phyloP scores from a whole-genome alignment of 2,113 vertebrate species.

The Calypte anna region DNA sequence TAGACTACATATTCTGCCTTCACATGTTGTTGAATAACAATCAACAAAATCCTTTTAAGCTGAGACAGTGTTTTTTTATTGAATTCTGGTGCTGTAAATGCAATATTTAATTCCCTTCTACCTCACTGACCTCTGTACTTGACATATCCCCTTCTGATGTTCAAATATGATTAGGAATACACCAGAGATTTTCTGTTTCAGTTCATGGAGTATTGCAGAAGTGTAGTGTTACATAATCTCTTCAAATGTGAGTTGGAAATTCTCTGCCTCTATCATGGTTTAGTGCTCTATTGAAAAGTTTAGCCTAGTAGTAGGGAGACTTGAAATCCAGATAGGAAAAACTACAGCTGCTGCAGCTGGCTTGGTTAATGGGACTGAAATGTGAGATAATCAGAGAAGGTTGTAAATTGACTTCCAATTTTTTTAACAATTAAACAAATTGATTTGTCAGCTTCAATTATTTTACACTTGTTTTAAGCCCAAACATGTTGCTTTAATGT shows the following conservation, averaged over 20 bases:
- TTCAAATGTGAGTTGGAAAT: neutral
- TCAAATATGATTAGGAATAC: neutral
- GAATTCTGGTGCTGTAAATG: neutral
- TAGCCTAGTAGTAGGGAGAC: neutral
- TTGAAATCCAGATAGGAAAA: neutral
- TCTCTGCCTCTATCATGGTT: neutral
- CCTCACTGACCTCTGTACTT: neutral
- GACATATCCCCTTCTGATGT: neutral
- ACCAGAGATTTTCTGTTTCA: neutral
- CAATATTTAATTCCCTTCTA: neutral
- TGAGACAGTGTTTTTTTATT: neutral
- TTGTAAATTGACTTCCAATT: neutral
- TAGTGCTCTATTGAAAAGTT: neutral
- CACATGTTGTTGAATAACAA: neutral
- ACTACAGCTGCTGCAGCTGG: neutral
- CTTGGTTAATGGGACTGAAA: neutral
- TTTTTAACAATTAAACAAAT: neutral
- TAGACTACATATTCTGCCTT: neutral
- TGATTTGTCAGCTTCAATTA: neutral
- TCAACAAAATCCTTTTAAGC: neutral
- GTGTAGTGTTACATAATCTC: neutral
- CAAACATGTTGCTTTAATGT: neutral
- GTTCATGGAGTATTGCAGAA: neutral
- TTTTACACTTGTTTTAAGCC: neutral
- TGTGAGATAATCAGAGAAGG: neutral